These are phyloP conservation scores for Cephalopachus bancanus DNA, from an alignment of 2,797 vertebrate species.

Conservation along the genomic window DNA sequence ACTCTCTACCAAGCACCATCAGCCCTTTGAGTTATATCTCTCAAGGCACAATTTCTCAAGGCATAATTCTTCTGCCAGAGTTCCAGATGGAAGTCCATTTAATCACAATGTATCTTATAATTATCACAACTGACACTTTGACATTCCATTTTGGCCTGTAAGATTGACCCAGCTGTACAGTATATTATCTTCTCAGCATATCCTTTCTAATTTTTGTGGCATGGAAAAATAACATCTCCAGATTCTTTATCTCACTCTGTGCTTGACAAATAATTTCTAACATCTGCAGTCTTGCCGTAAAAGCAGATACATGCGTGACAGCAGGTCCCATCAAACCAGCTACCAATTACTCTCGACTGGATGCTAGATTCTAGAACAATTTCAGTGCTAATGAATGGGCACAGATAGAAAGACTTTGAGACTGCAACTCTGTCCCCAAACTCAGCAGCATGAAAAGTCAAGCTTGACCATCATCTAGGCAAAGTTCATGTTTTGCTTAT, in stretches of 20 bases:
- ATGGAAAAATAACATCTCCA: constrained; percentile 69
- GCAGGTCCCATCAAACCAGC: constrained; percentile 37
- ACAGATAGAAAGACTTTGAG: background rate
- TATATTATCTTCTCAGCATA: constrained; percentile 79
- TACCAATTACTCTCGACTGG: constrained; percentile 48
- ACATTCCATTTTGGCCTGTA: constrained; percentile 81
- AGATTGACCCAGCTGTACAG: constrained; percentile 82
- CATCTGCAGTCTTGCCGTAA: constrained; percentile 55
- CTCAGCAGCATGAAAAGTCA: background rate
- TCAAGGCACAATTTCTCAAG: constrained; percentile 80
- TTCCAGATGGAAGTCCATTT: constrained; percentile 81
- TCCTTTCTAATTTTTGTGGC: constrained; percentile 77
- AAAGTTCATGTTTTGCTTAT: background rate
- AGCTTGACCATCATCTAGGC: background rate
- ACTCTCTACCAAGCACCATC: constrained; percentile 65
- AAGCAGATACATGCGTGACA: constrained; percentile 48
- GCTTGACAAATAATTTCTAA: constrained; percentile 71
- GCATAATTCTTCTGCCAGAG: constrained; percentile 78
- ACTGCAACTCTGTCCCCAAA: background rate
- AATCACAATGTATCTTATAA: constrained; percentile 85
- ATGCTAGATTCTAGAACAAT: constrained; percentile 42
- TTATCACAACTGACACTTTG: constrained; percentile 83
- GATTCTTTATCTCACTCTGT: constrained; percentile 68
- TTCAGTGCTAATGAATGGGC: background rate
- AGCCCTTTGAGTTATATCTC: constrained; percentile 78